These are phyloP conservation scores for Spongilla lacustris DNA, from an alignment of 37 sponge, comb jelly and placozoan genomes.

Conservation along the genomic window DNA sequence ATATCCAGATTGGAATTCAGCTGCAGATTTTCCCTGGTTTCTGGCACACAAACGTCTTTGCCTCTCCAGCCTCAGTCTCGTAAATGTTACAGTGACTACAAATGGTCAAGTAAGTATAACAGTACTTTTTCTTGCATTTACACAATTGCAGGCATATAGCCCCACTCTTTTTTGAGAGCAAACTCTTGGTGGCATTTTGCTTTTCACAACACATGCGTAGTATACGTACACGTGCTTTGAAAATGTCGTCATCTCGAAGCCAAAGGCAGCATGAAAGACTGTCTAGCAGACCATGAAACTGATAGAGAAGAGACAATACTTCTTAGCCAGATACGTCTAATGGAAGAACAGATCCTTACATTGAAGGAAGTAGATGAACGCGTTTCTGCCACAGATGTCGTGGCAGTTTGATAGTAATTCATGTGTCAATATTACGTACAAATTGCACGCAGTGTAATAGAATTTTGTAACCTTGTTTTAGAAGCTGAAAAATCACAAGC, in stretches of 20 bases:
- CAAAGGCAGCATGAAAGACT: not conserved
- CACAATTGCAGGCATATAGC: not conserved
- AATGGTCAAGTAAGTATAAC: not conserved
- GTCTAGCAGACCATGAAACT: not conserved
- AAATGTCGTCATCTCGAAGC: not conserved
- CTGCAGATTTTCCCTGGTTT: not conserved
- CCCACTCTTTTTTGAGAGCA: not conserved
- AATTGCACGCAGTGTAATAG: not conserved
- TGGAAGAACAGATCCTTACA: not conserved
- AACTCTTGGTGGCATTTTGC: not conserved
- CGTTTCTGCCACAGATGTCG: not conserved
- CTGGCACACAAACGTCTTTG: not conserved
- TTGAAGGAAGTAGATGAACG: not conserved
- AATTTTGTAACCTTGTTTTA: not conserved
- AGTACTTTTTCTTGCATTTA: not conserved
- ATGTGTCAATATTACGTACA: not conserved
- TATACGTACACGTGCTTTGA: not conserved
- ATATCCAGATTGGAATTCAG: constrained; percentile 1
- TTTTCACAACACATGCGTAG: not conserved
- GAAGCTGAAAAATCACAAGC: not conserved
- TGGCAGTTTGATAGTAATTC: not conserved
- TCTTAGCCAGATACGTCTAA: not conserved
- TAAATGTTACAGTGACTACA: not conserved
- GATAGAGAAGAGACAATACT: not conserved
- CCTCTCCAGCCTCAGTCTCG: not conserved